Conservation (phyloP, 2,797 vertebrate species). For the Parotocinclus haroldoi region DNA sequence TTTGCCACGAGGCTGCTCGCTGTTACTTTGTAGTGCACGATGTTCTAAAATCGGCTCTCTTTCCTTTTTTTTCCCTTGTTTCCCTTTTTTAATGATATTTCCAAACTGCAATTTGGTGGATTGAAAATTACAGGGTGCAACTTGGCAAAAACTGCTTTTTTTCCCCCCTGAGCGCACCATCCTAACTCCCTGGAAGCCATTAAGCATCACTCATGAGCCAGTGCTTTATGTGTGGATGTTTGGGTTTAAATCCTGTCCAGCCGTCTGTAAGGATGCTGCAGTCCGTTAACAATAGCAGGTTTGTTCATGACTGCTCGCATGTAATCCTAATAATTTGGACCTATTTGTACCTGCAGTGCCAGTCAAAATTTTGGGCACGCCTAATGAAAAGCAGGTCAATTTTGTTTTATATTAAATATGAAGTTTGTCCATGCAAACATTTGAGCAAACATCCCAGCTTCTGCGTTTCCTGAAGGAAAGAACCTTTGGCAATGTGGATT, state of each 20-base stretch:
- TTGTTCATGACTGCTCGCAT: conserved; percentile 3
- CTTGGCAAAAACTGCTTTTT: neutral
- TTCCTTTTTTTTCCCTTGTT: neutral
- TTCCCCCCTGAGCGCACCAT: neutral
- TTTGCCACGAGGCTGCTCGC: neutral
- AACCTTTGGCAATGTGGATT: too few relatives aligned
- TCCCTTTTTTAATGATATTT: conserved; percentile 22
- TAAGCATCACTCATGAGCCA: conserved; percentile 1
- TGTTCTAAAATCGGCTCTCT: conserved; percentile 41
- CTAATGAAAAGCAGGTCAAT: too few relatives aligned
- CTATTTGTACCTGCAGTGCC: too few relatives aligned
- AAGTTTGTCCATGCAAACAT: too few relatives aligned
- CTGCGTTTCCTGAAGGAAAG: too few relatives aligned
- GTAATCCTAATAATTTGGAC: neutral
- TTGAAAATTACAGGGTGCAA: conserved; percentile 46
- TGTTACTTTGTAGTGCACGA: conserved; percentile 41
- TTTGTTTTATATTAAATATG: too few relatives aligned
- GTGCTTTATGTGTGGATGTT: conserved; percentile 9
- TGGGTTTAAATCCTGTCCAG: conserved; percentile 8
- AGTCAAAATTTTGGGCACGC: too few relatives aligned
- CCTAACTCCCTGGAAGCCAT: conserved; percentile 19
- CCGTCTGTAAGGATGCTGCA: neutral
- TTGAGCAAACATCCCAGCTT: too few relatives aligned
- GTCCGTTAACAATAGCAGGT: conserved; percentile 5
- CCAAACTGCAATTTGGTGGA: conserved; percentile 39